These are phyloP conservation scores for Pogonophryne albipinna DNA, from an alignment of 2,797 vertebrate species.

Conservation along the genomic window DNA sequence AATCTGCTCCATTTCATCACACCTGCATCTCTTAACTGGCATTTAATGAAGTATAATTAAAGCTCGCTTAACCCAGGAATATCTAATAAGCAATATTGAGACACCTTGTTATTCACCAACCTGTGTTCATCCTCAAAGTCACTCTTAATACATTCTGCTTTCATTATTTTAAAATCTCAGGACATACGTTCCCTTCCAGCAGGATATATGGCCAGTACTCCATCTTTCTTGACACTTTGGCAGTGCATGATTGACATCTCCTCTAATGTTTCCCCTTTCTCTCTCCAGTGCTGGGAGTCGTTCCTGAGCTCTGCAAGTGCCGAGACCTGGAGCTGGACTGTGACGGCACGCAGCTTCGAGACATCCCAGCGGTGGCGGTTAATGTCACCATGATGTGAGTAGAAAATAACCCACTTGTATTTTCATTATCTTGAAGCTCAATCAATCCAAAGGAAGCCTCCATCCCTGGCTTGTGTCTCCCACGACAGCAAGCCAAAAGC, in stretches of 20 bases:
- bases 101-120: neutral
- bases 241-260: conserved; percentile 14
- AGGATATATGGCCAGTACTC: neutral
- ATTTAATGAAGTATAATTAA: conserved; percentile 45
- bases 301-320: conserved; percentile 90
- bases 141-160: conserved; percentile 3
- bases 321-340: conserved; percentile 91
- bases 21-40: neutral
- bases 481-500: conserved; percentile 10
- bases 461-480: conserved; percentile 2
- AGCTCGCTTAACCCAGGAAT: conserved; percentile 19
- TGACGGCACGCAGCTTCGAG: conserved; percentile 85
- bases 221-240: neutral
- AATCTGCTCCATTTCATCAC: neutral
- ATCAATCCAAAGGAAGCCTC: conserved; percentile 7
- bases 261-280: neutral
- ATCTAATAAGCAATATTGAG: neutral
- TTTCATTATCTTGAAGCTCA: neutral
- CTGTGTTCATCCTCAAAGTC: conserved; percentile 2
- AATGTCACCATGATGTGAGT: conserved; percentile 96
- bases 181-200: conserved; percentile 2
- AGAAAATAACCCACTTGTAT: conserved; percentile 28
- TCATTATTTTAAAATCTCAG: neutral
- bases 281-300: conserved; percentile 84
- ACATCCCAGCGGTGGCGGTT: conserved; percentile 88